Evolutionary conservation across 2,888 invertebrate species (phyloP).

Genomic region (Rosalia funebris): DNA sequence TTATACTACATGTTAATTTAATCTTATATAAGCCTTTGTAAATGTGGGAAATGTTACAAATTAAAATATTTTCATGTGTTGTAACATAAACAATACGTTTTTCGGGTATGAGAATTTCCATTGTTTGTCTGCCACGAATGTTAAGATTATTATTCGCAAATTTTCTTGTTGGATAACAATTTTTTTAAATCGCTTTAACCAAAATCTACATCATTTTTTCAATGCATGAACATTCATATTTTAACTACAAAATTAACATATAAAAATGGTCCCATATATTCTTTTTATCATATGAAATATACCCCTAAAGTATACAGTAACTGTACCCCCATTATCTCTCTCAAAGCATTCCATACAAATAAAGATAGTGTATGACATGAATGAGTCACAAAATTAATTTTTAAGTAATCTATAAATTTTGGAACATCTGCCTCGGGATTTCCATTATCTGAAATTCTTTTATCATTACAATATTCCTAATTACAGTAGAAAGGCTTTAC

Average conservation of each 20-base stretch:
- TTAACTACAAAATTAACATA: no score
- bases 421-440: slow-evolving; percentile 15
- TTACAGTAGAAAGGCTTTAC: neutral
- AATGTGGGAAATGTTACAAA: slow-evolving; percentile 15
- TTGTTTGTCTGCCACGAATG: neutral
- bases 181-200: no score
- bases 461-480: neutral
- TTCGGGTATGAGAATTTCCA: neutral
- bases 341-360: slow-evolving; percentile 3
- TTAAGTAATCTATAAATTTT: slow-evolving; percentile 12
- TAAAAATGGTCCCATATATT: no score
- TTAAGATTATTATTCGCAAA: no score
- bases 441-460: slow-evolving; percentile 4
- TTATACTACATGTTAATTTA: neutral
- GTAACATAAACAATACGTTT: slow-evolving; percentile 1
- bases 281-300: no score
- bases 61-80: slow-evolving; percentile 20
- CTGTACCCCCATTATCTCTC: no score
- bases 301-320: no score
- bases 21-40: slow-evolving; percentile 23
- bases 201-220: no score
- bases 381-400: slow-evolving; percentile 18
- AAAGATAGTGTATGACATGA: slow-evolving; percentile 17
- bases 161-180: no score
- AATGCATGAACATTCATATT: no score